These are phyloP conservation scores for Geococcyx californianus DNA, from an alignment of 2,113 vertebrate genomes.

Conservation along the genomic window DNA sequence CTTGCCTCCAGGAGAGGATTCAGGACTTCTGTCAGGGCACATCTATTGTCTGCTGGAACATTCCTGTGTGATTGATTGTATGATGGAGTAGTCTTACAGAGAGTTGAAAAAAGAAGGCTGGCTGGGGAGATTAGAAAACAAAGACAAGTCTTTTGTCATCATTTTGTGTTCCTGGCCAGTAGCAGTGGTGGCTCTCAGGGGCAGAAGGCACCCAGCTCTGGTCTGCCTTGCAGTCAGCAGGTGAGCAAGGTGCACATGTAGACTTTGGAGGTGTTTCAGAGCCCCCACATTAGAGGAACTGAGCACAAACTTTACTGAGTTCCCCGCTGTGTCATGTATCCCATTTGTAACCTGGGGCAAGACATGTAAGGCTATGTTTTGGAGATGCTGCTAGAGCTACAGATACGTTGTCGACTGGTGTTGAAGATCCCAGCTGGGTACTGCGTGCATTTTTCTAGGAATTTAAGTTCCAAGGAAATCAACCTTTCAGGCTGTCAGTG, in stretches of 20 bases:
- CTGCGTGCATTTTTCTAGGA: neutral
- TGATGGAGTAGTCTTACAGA: neutral
- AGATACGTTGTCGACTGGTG: neutral
- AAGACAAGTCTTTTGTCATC: neutral
- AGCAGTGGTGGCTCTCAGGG: neutral
- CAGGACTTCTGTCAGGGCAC: neutral
- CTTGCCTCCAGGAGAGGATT: neutral
- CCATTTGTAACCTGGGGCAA: neutral
- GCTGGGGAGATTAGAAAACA: neutral
- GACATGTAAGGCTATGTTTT: accelerated
- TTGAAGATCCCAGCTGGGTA: neutral
- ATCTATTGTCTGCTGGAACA: neutral
- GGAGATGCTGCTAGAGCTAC: neutral
- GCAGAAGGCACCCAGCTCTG: neutral
- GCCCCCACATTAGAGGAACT: neutral
- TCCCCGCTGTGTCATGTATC: neutral
- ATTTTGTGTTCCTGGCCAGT: neutral
- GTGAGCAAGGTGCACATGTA: neutral
- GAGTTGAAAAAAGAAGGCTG: neutral
- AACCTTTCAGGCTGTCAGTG: neutral
- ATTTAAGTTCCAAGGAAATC: neutral
- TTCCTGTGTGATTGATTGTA: neutral
- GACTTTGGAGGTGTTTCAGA: neutral
- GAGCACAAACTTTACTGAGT: neutral
- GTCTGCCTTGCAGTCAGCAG: neutral